Evolutionary conservation across 2,113 vertebrate genomes (phyloP).

Genomic region (Phaethon lepturus): DNA sequence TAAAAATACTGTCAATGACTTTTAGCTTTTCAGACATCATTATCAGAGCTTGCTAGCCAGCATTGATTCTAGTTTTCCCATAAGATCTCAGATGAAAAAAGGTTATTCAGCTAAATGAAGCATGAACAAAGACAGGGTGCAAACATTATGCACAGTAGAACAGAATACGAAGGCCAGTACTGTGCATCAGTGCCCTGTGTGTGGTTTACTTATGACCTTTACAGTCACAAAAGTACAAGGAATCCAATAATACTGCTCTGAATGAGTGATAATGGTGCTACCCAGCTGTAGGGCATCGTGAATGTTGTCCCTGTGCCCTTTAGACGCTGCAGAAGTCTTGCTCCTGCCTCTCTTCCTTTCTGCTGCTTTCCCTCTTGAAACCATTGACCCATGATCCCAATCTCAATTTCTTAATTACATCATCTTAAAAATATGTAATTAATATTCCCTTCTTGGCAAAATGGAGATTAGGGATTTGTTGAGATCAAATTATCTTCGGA

Average conservation of each 20-base stretch:
- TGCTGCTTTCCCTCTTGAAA: not conserved
- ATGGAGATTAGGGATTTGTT: not conserved
- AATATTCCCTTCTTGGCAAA: not conserved
- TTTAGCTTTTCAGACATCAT: conserved; percentile 10
- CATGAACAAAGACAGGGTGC: conserved; percentile 5
- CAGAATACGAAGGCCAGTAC: not conserved
- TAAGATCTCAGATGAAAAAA: conserved; percentile 17
- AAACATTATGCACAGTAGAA: not conserved
- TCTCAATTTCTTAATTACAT: conserved; percentile 18
- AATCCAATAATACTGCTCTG: not conserved
- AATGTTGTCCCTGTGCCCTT: conserved; percentile 2
- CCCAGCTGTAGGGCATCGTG: not conserved
- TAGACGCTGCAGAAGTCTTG: not conserved
- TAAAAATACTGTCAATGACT: not conserved
- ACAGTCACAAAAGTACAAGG: not conserved
- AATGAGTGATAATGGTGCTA: not conserved
- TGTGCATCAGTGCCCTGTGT: not conserved
- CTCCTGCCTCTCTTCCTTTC: not conserved
- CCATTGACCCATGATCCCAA: not conserved
- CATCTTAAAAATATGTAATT: not conserved
- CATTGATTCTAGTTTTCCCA: conserved; percentile 13
- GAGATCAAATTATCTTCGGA: not conserved
- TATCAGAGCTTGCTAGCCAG: conserved; percentile 15
- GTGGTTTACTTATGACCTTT: conserved; percentile 6
- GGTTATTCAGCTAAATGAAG: conserved; percentile 46